These are phyloP conservation scores for Nomada flava DNA, from an alignment of 2,888 invertebrate genomes.

Conservation along the genomic window DNA sequence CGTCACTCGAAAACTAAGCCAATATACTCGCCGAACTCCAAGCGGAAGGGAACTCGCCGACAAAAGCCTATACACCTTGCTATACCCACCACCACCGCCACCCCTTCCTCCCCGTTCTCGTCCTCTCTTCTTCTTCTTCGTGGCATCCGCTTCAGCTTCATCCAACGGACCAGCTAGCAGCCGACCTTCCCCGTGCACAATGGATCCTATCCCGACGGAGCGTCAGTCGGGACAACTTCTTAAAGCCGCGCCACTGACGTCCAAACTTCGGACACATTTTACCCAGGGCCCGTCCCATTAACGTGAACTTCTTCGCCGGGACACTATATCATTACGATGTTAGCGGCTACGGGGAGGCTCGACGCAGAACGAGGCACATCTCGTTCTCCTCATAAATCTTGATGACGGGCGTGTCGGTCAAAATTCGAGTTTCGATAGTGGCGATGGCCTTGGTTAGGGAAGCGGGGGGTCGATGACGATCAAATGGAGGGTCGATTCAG, in stretches of 20 bases:
- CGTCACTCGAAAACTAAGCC: constrained; percentile 74
- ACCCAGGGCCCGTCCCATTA: constrained; percentile 71
- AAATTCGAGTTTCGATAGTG: not conserved
- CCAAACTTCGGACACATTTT: constrained; percentile 79
- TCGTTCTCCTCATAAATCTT: constrained; percentile 60
- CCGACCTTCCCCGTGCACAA: constrained; percentile 63
- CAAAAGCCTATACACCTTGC: constrained; percentile 71
- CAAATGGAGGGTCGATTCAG: not conserved
- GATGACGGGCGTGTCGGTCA: constrained; percentile 16
- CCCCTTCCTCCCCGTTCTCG: not conserved
- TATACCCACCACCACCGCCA: not conserved
- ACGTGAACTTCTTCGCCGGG: constrained; percentile 72
- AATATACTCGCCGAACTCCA: constrained; percentile 70
- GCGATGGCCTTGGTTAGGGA: not conserved
- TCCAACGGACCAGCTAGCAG: constrained; percentile 43
- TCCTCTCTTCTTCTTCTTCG: not conserved
- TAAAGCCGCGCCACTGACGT: constrained; percentile 74
- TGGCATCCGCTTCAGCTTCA: constrained; percentile 32
- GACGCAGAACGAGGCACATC: constrained; percentile 7
- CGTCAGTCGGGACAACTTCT: constrained; percentile 76
- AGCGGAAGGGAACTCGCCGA: constrained; percentile 70
- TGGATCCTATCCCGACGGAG: constrained; percentile 73
- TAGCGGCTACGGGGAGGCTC: constrained; percentile 55
- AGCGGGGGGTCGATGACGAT: not conserved
- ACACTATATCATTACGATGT: constrained; percentile 74